Evolutionary conservation across 2,113 vertebrate species (phyloP).

Genomic region (Indicator indicator): DNA sequence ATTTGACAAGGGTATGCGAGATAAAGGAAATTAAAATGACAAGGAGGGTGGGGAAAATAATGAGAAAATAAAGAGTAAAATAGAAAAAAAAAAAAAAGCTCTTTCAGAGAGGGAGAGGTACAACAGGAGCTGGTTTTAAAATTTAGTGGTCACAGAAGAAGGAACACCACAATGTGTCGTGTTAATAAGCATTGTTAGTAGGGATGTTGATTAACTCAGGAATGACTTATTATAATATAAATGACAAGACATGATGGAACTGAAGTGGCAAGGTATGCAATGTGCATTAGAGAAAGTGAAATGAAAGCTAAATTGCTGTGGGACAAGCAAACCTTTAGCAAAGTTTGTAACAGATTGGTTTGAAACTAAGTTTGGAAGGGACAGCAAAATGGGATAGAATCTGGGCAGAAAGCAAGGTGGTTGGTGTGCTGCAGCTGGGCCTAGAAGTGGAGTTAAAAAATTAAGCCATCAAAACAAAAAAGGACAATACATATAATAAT

Average conservation of each 20-base stretch:
- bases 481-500: too few species aligned
- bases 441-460: not conserved
- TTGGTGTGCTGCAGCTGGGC: not conserved
- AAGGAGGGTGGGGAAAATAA: not conserved
- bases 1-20: not conserved
- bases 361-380: not conserved
- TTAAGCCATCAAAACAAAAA: not conserved
- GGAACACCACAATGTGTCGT: constrained; percentile 15
- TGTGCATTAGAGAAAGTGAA: constrained; percentile 62
- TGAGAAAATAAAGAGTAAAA: constrained; percentile 15
- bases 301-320: constrained; percentile 52
- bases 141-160: constrained; percentile 55
- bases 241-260: constrained; percentile 71
- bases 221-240: constrained; percentile 69
- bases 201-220: constrained; percentile 43
- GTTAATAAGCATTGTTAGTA: constrained; percentile 51
- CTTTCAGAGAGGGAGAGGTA: not conserved
- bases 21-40: not conserved
- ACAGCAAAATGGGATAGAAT: not conserved
- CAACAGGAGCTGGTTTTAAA: not conserved
- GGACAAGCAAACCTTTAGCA: constrained; percentile 45
- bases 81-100: not conserved
- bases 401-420: not conserved
- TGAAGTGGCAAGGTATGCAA: constrained; percentile 60
- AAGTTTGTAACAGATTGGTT: not conserved